These are phyloP conservation scores for Cephalotes varians DNA, from an alignment of 2,888 invertebrate genomes.

Conservation along the genomic window DNA sequence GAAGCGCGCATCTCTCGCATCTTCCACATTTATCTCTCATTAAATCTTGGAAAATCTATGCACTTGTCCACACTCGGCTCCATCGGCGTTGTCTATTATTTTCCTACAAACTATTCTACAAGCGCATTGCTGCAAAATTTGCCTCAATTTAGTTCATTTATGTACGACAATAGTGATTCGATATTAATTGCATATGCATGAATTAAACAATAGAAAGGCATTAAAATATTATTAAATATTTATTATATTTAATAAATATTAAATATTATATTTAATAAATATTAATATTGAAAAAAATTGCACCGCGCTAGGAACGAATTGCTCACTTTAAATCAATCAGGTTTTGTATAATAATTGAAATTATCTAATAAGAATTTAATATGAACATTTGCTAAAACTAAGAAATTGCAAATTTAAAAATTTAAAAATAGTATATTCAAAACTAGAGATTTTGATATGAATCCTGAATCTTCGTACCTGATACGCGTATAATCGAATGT, in stretches of 20 bases:
- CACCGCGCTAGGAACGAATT: neutral
- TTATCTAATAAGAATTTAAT: neutral
- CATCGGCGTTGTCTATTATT: constrained; percentile 28
- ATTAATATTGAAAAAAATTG: no score
- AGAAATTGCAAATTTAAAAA: constrained; percentile 1
- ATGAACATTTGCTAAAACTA: neutral
- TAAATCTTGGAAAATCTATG: constrained; percentile 39
- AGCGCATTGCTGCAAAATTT: constrained; percentile 18
- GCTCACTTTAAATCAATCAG: neutral
- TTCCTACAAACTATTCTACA: neutral
- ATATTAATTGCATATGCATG: constrained; percentile 13
- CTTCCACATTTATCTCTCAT: constrained; percentile 40
- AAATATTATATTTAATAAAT: no score
- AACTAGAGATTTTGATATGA: neutral
- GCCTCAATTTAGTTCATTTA: neutral
- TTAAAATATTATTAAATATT: constrained; percentile 13
- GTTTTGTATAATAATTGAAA: neutral
- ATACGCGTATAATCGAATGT: neutral
- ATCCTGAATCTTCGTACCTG: neutral
- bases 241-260: no score
- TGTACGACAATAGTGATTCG: neutral
- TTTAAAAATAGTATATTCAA: no score
- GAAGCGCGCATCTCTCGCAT: neutral
- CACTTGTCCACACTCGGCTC: neutral
- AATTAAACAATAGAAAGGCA: neutral